Evolutionary conservation across 2,113 vertebrate genomes (phyloP).

Genomic region (Sylvietta virens): DNA sequence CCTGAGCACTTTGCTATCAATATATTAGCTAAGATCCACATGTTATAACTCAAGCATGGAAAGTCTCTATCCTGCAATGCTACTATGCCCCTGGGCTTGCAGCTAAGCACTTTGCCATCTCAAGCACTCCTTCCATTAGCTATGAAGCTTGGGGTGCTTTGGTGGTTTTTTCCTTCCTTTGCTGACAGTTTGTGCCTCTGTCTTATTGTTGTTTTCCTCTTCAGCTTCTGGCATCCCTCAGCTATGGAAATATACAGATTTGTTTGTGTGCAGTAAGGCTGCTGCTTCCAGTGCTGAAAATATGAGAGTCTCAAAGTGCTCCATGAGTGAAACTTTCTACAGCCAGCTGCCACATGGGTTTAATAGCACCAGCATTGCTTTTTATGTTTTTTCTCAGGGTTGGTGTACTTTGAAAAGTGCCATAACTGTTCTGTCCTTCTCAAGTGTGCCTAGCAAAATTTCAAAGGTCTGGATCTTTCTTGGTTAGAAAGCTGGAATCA

Average conservation of each 20-base stretch:
- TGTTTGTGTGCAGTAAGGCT: neutral
- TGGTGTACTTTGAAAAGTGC: neutral
- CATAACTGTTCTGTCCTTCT: neutral
- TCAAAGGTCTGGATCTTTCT: neutral
- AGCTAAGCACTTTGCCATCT: slow-evolving; percentile 20
- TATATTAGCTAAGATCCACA: neutral
- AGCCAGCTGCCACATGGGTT: neutral
- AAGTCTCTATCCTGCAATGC: neutral
- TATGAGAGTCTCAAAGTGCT: neutral
- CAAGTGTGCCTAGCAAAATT: neutral
- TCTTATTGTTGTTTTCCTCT: neutral
- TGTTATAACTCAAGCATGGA: neutral
- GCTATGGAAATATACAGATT: neutral
- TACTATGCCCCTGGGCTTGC: neutral
- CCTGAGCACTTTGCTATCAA: slow-evolving; percentile 3
- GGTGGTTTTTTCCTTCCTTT: neutral
- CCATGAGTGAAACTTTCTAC: neutral
- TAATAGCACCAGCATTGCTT: neutral
- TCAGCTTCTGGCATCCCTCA: neutral
- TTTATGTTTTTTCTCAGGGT: neutral
- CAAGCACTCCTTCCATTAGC: slow-evolving; percentile 18
- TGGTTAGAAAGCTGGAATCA: neutral
- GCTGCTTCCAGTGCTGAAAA: neutral
- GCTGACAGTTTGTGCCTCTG: neutral
- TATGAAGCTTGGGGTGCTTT: neutral